Evolutionary conservation across 1,140 invertebrate genomes (phyloP).

Genomic region (Diachasmimorpha longicaudata): DNA sequence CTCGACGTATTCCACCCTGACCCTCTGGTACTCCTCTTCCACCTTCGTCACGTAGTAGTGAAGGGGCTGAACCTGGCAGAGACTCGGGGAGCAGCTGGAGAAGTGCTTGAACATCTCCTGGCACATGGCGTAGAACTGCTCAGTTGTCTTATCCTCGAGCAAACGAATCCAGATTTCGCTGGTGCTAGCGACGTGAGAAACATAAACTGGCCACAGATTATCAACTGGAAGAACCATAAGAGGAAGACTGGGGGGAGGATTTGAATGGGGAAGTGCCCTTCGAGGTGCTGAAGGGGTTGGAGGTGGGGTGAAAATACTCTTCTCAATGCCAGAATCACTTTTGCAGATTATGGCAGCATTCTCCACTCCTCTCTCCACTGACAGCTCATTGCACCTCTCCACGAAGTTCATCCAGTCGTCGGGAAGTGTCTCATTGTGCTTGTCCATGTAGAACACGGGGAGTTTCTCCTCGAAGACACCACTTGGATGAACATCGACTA

Average conservation of each 20-base stretch:
- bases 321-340: too few relatives aligned
- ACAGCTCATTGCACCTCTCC: background rate
- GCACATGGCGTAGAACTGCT: background rate
- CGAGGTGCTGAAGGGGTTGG: too few relatives aligned
- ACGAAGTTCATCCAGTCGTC: background rate
- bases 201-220: background rate
- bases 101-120: background rate
- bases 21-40: background rate
- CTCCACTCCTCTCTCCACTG: background rate
- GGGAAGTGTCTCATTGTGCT: background rate
- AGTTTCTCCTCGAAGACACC: background rate
- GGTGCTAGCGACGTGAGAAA: background rate
- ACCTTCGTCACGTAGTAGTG: background rate
- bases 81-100: background rate
- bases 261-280: too few relatives aligned
- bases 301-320: too few relatives aligned
- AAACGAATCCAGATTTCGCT: background rate
- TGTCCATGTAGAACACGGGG: background rate
- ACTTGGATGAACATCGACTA: background rate
- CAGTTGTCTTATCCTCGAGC: background rate
- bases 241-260: background rate
- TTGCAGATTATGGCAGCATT: background rate
- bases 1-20: background rate
- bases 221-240: background rate
- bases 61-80: background rate